These are phyloP conservation scores for Agrotis exclamationis DNA, from an alignment of 2,888 invertebrate species.

Conservation along the genomic window DNA sequence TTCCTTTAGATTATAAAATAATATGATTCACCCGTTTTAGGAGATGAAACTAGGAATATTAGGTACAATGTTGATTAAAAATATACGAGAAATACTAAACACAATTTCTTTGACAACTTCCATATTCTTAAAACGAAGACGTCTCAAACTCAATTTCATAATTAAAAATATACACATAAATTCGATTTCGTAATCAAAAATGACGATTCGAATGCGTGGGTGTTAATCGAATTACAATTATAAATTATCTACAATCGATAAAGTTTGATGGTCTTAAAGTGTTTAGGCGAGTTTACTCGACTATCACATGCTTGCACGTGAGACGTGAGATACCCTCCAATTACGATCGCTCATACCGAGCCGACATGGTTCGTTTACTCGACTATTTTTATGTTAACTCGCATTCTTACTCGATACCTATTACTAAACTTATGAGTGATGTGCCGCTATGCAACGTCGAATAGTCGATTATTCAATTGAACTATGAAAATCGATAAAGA, in stretches of 20 bases:
- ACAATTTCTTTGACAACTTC: not conserved
- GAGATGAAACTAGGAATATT: not conserved
- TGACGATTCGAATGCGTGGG: slow-evolving; percentile 33
- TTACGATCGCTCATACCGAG: slow-evolving; percentile 55
- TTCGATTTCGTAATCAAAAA: slow-evolving; percentile 13
- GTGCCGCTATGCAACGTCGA: slow-evolving; percentile 35
- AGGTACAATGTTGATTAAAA: not conserved
- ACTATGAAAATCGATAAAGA: slow-evolving; percentile 22
- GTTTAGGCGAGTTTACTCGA: slow-evolving; percentile 37
- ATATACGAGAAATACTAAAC: slow-evolving; percentile 1
- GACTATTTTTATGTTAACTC: slow-evolving; percentile 61
- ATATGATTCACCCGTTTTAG: slow-evolving; percentile 5
- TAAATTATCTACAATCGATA: slow-evolving; percentile 58
- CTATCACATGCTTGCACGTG: slow-evolving; percentile 36
- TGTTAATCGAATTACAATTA: slow-evolving; percentile 61
- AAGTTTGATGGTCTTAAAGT: slow-evolving; percentile 45
- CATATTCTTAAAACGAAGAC: not conserved
- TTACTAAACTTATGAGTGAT: slow-evolving; percentile 46
- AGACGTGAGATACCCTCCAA: slow-evolving; percentile 55
- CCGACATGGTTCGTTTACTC: slow-evolving; percentile 60
- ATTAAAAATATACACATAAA: slow-evolving; percentile 40
- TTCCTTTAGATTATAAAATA: slow-evolving; percentile 27
- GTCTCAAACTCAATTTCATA: slow-evolving; percentile 8
- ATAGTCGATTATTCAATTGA: slow-evolving; percentile 37
- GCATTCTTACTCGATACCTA: slow-evolving; percentile 45